Conservation (phyloP, 2,797 vertebrate genomes). For the Pteropus rufus region DNA sequence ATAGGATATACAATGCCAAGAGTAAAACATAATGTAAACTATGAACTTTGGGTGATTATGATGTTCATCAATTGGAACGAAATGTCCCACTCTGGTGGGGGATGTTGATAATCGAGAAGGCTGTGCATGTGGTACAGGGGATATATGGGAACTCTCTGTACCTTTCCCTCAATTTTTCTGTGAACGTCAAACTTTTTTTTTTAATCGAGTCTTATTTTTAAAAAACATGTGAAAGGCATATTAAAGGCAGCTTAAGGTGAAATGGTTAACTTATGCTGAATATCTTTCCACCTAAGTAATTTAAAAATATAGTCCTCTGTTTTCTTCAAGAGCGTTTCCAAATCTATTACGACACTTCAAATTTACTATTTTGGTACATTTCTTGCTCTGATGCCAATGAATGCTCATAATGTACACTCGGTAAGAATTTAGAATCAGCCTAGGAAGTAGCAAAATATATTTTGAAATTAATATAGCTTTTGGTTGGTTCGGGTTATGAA, state of each 20-base stretch:
- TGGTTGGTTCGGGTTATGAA: neutral
- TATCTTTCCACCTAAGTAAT: neutral
- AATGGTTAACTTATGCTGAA: neutral
- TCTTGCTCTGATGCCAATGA: constrained; percentile 16
- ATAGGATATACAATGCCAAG: too few relatives aligned
- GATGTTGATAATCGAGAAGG: too few relatives aligned
- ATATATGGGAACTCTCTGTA: too few relatives aligned
- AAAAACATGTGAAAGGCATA: neutral
- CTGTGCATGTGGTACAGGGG: too few relatives aligned
- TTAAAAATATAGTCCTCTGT: neutral
- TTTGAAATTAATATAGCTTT: neutral
- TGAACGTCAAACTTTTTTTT: too few relatives aligned
- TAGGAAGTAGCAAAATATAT: neutral
- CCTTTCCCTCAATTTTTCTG: too few relatives aligned
- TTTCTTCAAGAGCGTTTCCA: constrained; percentile 23
- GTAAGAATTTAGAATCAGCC: neutral
- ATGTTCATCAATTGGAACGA: too few relatives aligned
- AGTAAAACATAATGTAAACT: too few relatives aligned
- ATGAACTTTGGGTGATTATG: too few relatives aligned
- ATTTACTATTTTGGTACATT: constrained; percentile 8
- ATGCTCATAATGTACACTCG: neutral
- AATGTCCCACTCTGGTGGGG: too few relatives aligned
- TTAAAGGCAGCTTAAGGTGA: neutral
- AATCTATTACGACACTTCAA: constrained; percentile 14
- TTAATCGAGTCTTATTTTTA: too few relatives aligned